Percentiles rank a stretch among this genome's conserved stretches.
These are phyloP conservation scores for Ormyrus thymus DNA, from an alignment of 2,888 invertebrate genomes.

Conservation along the genomic window DNA sequence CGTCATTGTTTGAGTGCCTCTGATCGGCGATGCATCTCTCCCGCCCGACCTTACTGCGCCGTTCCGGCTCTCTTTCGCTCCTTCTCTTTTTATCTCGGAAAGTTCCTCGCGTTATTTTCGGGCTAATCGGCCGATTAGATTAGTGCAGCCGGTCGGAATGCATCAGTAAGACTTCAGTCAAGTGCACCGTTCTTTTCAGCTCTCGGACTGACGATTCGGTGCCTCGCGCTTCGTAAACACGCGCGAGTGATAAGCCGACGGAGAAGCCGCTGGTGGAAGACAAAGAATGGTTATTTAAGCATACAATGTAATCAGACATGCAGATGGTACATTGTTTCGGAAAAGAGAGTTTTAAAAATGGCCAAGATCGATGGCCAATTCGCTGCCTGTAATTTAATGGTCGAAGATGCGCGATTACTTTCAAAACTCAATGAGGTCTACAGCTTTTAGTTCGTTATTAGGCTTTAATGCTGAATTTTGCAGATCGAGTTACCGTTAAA, in stretches of 20 bases:
- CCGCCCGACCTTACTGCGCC: no score
- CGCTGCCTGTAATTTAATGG: not conserved
- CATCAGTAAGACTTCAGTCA: no score
- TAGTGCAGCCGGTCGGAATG: no score
- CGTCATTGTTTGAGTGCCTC: not conserved
- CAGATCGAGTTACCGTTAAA: no score
- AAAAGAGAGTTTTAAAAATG: slow-evolving; percentile 2
- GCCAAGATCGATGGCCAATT: slow-evolving; percentile 3
- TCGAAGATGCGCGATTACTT: not conserved
- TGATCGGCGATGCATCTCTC: not conserved
- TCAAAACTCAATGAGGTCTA: not conserved
- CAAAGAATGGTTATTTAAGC: slow-evolving; percentile 12
- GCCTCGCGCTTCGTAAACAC: not conserved
- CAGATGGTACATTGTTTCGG: slow-evolving; percentile 14
- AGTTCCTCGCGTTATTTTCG: no score
- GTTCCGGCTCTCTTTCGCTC: no score
- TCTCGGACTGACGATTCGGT: no score
- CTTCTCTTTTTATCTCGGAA: no score
- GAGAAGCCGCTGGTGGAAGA: not conserved
- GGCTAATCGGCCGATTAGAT: no score
- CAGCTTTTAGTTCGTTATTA: no score
- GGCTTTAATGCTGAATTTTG: no score
- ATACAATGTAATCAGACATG: not conserved
- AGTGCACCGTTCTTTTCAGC: no score
- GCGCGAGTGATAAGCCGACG: slow-evolving; percentile 1